Base-by-base conservation (phyloP, 1,140 invertebrate genomes). In the Leptinotarsa texana region DNA sequence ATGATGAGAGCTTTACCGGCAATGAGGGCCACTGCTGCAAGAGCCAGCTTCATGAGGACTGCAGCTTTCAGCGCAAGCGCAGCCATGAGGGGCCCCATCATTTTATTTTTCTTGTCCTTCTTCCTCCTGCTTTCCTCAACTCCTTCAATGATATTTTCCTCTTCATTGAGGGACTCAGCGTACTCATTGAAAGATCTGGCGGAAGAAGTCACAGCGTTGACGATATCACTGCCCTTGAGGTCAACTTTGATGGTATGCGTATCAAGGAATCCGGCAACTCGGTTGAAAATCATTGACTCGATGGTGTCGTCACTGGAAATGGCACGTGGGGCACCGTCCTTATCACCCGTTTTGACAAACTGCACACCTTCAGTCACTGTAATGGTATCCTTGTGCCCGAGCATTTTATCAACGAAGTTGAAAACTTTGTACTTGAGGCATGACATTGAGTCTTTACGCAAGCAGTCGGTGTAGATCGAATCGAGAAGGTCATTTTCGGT, bases 351-450 rank as follows among this genome's bases (percentile, higher is more conserved):
- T 82, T 92, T 92, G n/a, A 94, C 91, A 13, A 95, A 91, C 3
- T 93, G 94, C 18, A 95, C 92, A 22, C 93, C 93, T 76, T 95
- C 93, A 72, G 92, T 91, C 17, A 95, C 83, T 1, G 91, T 90
- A 80, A 94, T 94, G 67, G 89, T 89, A 77, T 94, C 93, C 84
- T 92, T 94, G 77, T 92, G 90, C 2, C 89, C 89, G 22, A 94
- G 86, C 87, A 93, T 91, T 83, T 94, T 94, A 85, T 95, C 93
- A 33, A 94, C 92, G 84, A 92, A 94, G 1, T 92, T 91, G 86
- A 94, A 94, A 76, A 95, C 89, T 83, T 94, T 95, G 87, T 93
- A 93, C 84, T 94, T 95, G 75, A 95, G 89, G 83, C 93, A 95
- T 83, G 90, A 91, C 47, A 92, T 89, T 2, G 93, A 93, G 81